Conservation (phyloP, 2,888 invertebrate genomes). For the Hyppa rectilinea region DNA sequence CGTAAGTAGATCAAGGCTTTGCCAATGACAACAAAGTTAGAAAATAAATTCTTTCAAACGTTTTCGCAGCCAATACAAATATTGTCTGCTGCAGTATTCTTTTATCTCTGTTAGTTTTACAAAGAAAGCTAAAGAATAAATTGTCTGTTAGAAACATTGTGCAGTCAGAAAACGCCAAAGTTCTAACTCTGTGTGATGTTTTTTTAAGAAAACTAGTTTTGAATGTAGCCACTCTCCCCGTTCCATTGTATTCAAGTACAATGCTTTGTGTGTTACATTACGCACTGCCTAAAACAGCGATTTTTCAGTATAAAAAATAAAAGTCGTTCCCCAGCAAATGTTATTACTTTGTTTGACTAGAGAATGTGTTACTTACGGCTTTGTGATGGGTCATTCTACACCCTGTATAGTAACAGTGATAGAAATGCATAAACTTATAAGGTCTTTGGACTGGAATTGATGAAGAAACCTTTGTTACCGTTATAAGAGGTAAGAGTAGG, state of each 20-base stretch:
- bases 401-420: neutral
- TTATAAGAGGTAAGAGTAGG: no score
- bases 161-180: neutral
- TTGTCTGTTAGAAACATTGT: neutral
- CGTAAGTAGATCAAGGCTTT: constrained; percentile 22
- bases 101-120: constrained; percentile 7
- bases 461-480: neutral
- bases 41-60: constrained; percentile 13
- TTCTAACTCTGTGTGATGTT: neutral
- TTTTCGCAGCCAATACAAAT: constrained; percentile 36
- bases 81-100: constrained; percentile 23
- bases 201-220: neutral
- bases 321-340: neutral
- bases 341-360: neutral
- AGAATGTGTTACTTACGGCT: neutral
- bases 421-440: neutral
- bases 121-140: neutral
- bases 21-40: neutral
- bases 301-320: neutral
- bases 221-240: neutral
- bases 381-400: neutral
- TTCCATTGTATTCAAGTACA: neutral
- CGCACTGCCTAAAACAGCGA: neutral
- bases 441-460: neutral
- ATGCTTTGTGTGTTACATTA: neutral